Percentiles rank a stretch among this genome's conserved stretches.
Conservation (phyloP, 2,113 vertebrate species). For the Dendrocopos noguchii region DNA sequence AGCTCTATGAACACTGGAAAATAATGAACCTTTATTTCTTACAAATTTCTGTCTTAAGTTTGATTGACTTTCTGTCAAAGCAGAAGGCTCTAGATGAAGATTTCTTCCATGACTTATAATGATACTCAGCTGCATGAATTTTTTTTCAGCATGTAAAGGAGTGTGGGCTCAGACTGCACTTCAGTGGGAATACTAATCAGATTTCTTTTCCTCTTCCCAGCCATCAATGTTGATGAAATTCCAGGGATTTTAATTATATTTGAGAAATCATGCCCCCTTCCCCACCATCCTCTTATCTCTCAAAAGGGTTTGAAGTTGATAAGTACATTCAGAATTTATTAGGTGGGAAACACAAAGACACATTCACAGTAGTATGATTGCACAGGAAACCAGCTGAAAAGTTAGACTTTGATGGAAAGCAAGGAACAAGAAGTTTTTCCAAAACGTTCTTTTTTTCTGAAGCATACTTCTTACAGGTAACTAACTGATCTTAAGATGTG, state of each 20-base stretch:
- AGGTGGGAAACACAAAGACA: not conserved
- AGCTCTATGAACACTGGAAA: not conserved
- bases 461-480: not conserved
- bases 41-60: not conserved
- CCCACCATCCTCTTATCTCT: not conserved
- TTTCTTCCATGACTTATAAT: not conserved
- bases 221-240: not conserved
- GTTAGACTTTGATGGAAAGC: not conserved
- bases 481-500: not conserved
- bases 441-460: not conserved
- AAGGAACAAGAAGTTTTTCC: not conserved
- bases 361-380: not conserved
- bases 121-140: not conserved
- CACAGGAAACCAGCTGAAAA: not conserved
- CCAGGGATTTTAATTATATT: not conserved
- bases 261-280: not conserved
- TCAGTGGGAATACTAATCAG: not conserved
- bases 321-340: not conserved
- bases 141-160: not conserved
- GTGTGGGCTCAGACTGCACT: not conserved
- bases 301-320: constrained; percentile 3
- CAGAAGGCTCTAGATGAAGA: not conserved
- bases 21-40: not conserved
- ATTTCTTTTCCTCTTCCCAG: not conserved
- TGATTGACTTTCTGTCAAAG: not conserved